Base-by-base conservation (phyloP, 2,113 vertebrate species). In the Piaya cayana region DNA sequence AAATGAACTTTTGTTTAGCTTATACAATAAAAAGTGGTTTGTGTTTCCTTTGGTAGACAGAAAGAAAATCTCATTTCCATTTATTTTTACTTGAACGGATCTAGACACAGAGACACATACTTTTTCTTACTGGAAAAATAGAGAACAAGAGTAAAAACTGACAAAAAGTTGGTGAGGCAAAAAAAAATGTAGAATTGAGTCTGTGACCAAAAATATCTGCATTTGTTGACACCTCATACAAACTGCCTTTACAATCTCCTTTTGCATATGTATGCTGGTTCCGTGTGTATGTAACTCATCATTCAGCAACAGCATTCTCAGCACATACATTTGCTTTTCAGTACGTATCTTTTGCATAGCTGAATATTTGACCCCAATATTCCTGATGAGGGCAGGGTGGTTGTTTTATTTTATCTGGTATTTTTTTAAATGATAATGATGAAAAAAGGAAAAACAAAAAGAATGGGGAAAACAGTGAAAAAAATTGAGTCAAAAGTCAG, bases 311-410 rank as follows among this genome's bases (percentile, higher is more conserved):
- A 64, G 89, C 80, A 27, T 86, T 63, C 53, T 63, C 60, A 56
- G 30, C 37, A 68, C 53, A 78, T 34, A 10, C 43, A 42, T 45
- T 27, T 65, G 30, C 15, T 88, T 88, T 49, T 45, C 15, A 78
- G 36, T 32, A 67, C 5, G 0, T 47, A 43, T 47, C 71, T 78
- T 94, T 71, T 22, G 64, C 75, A 27, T 37, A 59, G 27, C 11
- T 93, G 85, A 76, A 92, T 21, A 58, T 76, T 82, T 93, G 92
- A 91, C 90, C 92, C 23, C 42, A 86, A 36, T n/a, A 92, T 71
- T 88, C 60, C 18, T 78, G 36, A 68, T 4, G 8, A 76, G 60
- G 26, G 53, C 26, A 82, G 14, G 5, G 20, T 20, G 43, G 7
- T 39, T 25, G 42, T 52, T 19, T 36, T 77, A 10, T 17, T 8